phyloP scores from a whole-genome alignment of 1,140 invertebrate genomes.

The Lucilia sericata region DNA sequence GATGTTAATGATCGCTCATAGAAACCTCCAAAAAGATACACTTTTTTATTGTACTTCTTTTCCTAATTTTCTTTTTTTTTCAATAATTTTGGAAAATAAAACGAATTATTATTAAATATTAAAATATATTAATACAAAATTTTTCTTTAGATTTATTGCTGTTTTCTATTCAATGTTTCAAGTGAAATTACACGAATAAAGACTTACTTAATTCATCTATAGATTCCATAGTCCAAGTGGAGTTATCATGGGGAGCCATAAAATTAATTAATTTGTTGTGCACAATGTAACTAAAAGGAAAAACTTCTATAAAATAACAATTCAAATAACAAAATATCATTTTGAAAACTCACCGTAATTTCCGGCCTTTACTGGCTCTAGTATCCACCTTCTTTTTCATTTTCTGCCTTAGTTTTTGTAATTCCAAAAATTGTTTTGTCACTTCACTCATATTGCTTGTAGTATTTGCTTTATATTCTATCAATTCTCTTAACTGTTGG shows the following conservation, averaged over 20 bases:
- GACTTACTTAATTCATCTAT: constrained; percentile 86
- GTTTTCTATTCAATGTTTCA: not conserved
- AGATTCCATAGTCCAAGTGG: constrained; percentile 81
- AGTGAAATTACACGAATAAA: constrained; percentile 78
- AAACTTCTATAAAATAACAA: not conserved
- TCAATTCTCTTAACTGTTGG: constrained; percentile 89
- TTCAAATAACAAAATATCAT: not conserved
- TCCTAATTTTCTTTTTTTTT: not conserved
- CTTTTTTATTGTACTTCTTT: not conserved
- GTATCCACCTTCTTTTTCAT: constrained; percentile 93
- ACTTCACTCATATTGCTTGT: constrained; percentile 85
- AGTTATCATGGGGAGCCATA: constrained; percentile 84
- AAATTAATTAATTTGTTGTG: constrained; percentile 94
- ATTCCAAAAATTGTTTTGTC: constrained; percentile 86
- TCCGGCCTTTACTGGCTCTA: constrained; percentile 91
- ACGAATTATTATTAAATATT: constrained; percentile 40
- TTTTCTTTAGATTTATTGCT: not conserved
- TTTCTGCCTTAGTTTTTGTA: constrained; percentile 90
- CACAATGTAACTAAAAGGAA: constrained; percentile 78
- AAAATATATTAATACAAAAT: constrained; percentile 24
- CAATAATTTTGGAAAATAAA: not conserved
- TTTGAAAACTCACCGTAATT: constrained; percentile 73
- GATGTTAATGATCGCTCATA: not conserved
- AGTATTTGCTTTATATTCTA: constrained; percentile 88
- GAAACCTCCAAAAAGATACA: not conserved